Evolutionary conservation across 2,888 invertebrate genomes (phyloP).

Genomic region (Leuctra nigra): DNA sequence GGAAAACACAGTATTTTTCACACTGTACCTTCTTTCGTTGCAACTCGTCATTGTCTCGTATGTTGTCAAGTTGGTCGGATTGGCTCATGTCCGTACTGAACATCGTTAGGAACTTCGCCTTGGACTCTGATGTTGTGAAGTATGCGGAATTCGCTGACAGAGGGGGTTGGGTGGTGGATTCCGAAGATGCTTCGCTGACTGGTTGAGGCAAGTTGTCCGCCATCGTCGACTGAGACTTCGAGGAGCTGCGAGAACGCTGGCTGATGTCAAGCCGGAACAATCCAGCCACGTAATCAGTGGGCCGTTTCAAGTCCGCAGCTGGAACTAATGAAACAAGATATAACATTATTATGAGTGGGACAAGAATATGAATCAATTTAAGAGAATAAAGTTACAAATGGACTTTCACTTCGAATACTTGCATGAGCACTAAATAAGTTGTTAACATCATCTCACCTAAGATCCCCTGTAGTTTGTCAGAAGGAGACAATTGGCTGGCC

Average conservation of each 20-base stretch:
- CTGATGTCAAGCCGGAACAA: constrained; percentile 54
- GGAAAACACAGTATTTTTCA: constrained; percentile 16
- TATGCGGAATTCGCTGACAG: constrained; percentile 55
- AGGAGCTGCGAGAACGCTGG: constrained; percentile 37
- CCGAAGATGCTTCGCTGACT: background rate
- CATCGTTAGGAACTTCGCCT: constrained; percentile 55
- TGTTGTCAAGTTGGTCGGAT: constrained; percentile 33
- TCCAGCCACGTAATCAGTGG: constrained; percentile 62
- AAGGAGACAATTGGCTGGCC: constrained; percentile 52
- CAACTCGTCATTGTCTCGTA: constrained; percentile 46
- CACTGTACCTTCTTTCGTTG: constrained; percentile 49
- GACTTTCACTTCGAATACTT: too few relatives aligned
- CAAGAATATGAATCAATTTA: background rate
- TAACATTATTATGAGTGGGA: too few relatives aligned
- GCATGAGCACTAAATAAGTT: too few relatives aligned
- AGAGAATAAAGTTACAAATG: too few relatives aligned
- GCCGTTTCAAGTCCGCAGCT: constrained; percentile 58
- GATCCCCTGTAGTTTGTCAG: constrained; percentile 60
- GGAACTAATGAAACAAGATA: too few relatives aligned
- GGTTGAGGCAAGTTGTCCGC: background rate
- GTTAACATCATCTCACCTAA: constrained; percentile 44
- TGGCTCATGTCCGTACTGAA: constrained; percentile 49
- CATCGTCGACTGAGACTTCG: background rate
- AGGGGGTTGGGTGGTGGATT: constrained; percentile 45
- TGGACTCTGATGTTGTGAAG: constrained; percentile 59